phyloP scores from a whole-genome alignment of 2,888 invertebrate species.

The Phalera bucephala region DNA sequence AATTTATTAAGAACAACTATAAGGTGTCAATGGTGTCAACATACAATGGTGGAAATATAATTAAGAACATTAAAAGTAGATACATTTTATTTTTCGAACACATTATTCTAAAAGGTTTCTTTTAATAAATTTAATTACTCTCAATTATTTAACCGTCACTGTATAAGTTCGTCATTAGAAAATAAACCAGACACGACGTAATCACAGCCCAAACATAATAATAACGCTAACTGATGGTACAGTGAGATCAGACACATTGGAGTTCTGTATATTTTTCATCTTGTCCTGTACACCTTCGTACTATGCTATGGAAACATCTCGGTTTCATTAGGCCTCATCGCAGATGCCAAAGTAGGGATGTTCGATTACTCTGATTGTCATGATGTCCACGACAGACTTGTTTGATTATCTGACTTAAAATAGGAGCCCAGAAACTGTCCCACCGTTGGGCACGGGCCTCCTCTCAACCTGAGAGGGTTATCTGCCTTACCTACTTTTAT shows the following conservation, averaged over 20 bases:
- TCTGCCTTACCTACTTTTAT: too few relatives aligned
- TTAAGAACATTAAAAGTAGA: slow-evolving; percentile 5
- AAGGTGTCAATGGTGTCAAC: slow-evolving; percentile 12
- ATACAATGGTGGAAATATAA: slow-evolving; percentile 16
- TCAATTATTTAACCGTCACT: slow-evolving; percentile 19
- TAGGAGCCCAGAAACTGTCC: too few relatives aligned
- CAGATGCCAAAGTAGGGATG: too few relatives aligned
- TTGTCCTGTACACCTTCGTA: slow-evolving; percentile 11
- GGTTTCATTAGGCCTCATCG: too few relatives aligned
- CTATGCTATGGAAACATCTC: neutral
- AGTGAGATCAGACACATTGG: slow-evolving; percentile 59
- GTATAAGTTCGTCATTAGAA: slow-evolving; percentile 23
- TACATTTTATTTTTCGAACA: too few relatives aligned
- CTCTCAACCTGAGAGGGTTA: too few relatives aligned
- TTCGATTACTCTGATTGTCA: too few relatives aligned
- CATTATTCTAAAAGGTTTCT: too few relatives aligned
- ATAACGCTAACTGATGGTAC: slow-evolving; percentile 46
- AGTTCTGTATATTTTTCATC: slow-evolving; percentile 45
- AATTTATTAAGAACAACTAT: slow-evolving; percentile 24
- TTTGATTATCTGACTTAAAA: too few relatives aligned
- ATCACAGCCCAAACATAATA: slow-evolving; percentile 63
- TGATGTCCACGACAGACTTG: too few relatives aligned
- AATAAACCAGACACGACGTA: slow-evolving; percentile 40
- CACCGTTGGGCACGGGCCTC: too few relatives aligned
- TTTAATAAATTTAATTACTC: too few relatives aligned